Base-by-base conservation (phyloP, 2,888 invertebrate species). In the Coelopa pilipes region DNA sequence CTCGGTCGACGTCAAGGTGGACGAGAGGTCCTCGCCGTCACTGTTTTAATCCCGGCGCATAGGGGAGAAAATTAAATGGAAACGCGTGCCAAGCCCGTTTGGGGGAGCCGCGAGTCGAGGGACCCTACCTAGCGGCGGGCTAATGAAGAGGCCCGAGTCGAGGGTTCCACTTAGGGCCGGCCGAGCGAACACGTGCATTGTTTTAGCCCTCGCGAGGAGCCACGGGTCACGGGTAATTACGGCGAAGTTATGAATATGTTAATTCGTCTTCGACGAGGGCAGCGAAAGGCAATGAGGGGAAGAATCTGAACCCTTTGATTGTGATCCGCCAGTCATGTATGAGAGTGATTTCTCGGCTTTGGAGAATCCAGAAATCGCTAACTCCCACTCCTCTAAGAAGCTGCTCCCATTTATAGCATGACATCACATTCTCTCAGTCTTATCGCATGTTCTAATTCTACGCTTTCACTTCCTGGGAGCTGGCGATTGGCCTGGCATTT, bases 21-120 rank as follows among this genome's bases (percentile, higher is more conserved):
- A 34, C 1, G 57, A 59, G 19, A 59, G 57, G 57, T 11, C 57
- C 34, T 62, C 45, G 62, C 19, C 46, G 57, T 69, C 57, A 55
- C 57, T 15, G 69, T 69, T 69, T 57, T 57, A 59, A 57, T 69
- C 59, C 57, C 15, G 12, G 12, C 57, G 57, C 10, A 69, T 55
- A 69, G 69, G 69, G 69, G 59, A 69, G 69, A 69, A 69, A 69
- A 69, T 46, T 57, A 69, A 69, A 69, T 69, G 57, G 7, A 69
- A 69, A 59, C 57, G 69, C 69, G 59, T 69, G 69, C 69, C 69
- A 57, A 11, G 21, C 66, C 49, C 62, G 34, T 59, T n/a, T 15
- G 62, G 62, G 62, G 62, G 62, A 62, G 17, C 57, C 2, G 57
- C 57, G 19, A 21, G 57, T 2, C 13, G n/a, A 13, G 1, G 24